Percentiles rank a stretch among this genome's conserved stretches.
Evolutionary conservation across 2,113 vertebrate species (phyloP).

Genomic region (Catharus bicknelli): DNA sequence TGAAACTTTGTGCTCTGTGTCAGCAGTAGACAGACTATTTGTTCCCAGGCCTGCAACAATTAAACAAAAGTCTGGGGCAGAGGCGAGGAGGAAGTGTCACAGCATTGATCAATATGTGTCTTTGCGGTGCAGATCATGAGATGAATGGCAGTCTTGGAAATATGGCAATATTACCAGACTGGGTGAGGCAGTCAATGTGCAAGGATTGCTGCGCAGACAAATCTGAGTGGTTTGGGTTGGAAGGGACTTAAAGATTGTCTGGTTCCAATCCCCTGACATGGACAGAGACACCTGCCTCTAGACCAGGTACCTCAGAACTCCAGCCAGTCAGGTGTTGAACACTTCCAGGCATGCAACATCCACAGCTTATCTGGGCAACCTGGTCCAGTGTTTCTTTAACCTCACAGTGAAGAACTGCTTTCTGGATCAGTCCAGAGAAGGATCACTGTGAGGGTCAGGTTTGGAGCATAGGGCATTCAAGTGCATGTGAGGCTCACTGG

Average conservation of each 20-base stretch:
- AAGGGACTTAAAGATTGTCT: background rate
- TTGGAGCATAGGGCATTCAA: background rate
- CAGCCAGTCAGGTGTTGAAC: background rate
- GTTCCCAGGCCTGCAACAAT: background rate
- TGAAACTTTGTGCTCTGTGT: background rate
- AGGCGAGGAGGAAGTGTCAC: background rate
- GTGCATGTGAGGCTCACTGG: fast-evolving
- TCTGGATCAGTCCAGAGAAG: background rate
- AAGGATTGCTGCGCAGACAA: background rate
- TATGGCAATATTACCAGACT: background rate
- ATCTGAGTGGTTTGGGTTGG: background rate
- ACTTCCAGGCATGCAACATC: background rate
- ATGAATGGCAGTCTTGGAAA: background rate
- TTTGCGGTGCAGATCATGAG: background rate
- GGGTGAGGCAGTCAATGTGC: background rate
- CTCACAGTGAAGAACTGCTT: background rate
- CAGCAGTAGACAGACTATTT: background rate
- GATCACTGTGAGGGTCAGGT: background rate
- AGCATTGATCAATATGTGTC: background rate
- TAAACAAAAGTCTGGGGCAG: background rate
- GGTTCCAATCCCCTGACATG: background rate
- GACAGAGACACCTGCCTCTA: background rate
- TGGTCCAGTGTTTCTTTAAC: background rate
- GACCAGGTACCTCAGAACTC: background rate
- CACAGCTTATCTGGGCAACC: background rate